Base-by-base conservation (phyloP, 1,140 invertebrate genomes). In the Acromyrmex heyeri region DNA sequence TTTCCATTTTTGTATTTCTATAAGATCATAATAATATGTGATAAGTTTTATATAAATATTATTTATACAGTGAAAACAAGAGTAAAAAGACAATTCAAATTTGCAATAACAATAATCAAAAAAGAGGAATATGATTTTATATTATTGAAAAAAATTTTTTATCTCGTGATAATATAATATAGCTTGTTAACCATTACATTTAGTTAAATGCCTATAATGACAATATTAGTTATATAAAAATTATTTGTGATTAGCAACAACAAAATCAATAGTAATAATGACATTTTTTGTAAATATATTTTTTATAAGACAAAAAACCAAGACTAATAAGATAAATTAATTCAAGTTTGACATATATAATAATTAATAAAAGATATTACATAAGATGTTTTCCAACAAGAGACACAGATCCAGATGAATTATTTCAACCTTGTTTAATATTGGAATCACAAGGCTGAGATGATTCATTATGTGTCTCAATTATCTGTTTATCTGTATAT, bases 1-100 rank as follows among this genome's bases (percentile, higher is more conserved):
- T 90, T 18, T 94, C 90, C 88, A 94, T 92, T 90, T 93, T 92
- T 85, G 92, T 69, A 76, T 92, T 93, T 61, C 92, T 94, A 65
- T 21, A 90, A 82, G 34, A 88, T 61, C n/a, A 88, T 70, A 81
- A 65, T 27, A 65, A 44, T 5, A n/a, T 24, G 3, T 55, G 30
- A 44, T 10, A 55, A 67, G 12, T 34, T 55, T 87, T 77, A 8
- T 44, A 21, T 10, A 3, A 76, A 59, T 27, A 44, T 81, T 27
- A 50, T 79, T 44, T 16, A 50, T 24, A 30, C 10, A 7, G 16
- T 62, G 34, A 27, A 67, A 18, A 79, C 7, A 62, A 21, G 34
- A 38, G 14, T 24, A 6, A 10, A 2, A 65, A 59, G 30, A 21
- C 14, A 69, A 12, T 21, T 72, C 12, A 50, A 64, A 24, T 59